Conservation (phyloP, 2,113 vertebrate species). For the Elachura formosa region DNA sequence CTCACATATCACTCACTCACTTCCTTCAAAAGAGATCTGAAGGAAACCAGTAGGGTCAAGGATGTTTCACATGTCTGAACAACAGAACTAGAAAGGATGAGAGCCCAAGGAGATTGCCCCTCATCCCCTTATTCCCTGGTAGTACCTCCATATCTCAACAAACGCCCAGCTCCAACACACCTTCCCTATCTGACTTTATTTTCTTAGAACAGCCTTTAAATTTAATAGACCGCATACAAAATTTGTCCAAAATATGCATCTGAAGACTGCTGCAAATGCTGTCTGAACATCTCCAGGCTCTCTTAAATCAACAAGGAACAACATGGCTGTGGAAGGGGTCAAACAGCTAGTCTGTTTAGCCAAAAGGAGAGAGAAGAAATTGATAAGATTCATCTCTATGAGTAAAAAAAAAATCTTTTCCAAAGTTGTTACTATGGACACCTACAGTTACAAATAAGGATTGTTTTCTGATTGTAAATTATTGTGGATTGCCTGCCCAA, state of each 20-base stretch:
- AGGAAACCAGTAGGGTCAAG: neutral
- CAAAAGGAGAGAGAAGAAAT: too few species aligned
- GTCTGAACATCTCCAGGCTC: neutral
- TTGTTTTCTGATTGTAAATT: too few species aligned
- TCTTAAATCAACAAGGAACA: neutral
- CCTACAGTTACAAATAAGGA: too few species aligned
- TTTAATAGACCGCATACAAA: neutral
- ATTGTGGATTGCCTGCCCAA: too few species aligned
- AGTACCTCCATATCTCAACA: neutral
- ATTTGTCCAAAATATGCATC: neutral
- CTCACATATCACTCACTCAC: neutral
- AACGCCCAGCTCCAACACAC: neutral
- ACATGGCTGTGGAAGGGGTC: too few species aligned
- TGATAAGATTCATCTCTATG: too few species aligned
- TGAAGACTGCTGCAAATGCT: neutral
- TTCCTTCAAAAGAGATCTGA: neutral
- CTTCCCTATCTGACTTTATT: neutral
- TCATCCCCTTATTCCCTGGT: neutral
- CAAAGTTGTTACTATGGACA: too few species aligned
- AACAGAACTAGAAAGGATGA: neutral
- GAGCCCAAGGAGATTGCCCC: neutral
- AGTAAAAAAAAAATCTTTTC: too few species aligned
- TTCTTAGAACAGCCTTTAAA: neutral
- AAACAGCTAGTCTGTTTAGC: too few species aligned
- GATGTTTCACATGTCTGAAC: neutral